Base-by-base conservation (phyloP, 2,888 invertebrate genomes). In the Pherbina coryleti region DNA sequence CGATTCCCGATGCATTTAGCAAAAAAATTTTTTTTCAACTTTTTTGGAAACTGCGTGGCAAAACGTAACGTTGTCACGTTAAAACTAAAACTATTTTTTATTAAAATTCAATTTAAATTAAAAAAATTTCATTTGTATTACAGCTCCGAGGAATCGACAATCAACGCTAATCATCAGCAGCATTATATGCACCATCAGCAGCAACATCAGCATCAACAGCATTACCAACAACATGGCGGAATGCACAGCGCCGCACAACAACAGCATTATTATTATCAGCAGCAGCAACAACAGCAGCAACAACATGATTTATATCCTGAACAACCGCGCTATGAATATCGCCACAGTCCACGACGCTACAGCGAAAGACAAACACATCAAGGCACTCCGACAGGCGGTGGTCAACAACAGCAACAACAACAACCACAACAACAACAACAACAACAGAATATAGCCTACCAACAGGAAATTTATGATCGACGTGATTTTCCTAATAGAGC, bases 91-190 rank as follows among this genome's bases (percentile, higher is more conserved):
- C n/a, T n/a, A n/a, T n/a, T n/a, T n/a, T 49, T n/a, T 31, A 69
- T 9, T 70, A 70, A 77, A 80, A 79, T 82, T 79, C 82, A 80
- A 81, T 78, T 81, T 86, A 86, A 87, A 84, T 84, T 84, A 87
- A 86, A 86, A 83, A 83, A 88, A 87, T 87, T 87, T 85, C 14
- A 7, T 11, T 82, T 85, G 80, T 87, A 84, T 87, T 86, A 82
- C 85, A 88, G 88, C 83, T 88, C 88, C 84, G 88, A 88, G 85
- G 88, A 88, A 83, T 85, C 87, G 88, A 88, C 89, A 88, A 88
- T 88, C 89, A 88, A 85, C 84, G 83, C 85, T 80, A 79, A 78
- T 72, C 79, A 79, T 64, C 81, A 80, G 28, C 74, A 75, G 17
- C 76, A 80, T 76, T 78, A 77, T 3, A 28, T 66, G 64, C 75